Evolutionary conservation across 2,797 vertebrate species (phyloP).

Genomic region (Acanthopagrus latus): DNA sequence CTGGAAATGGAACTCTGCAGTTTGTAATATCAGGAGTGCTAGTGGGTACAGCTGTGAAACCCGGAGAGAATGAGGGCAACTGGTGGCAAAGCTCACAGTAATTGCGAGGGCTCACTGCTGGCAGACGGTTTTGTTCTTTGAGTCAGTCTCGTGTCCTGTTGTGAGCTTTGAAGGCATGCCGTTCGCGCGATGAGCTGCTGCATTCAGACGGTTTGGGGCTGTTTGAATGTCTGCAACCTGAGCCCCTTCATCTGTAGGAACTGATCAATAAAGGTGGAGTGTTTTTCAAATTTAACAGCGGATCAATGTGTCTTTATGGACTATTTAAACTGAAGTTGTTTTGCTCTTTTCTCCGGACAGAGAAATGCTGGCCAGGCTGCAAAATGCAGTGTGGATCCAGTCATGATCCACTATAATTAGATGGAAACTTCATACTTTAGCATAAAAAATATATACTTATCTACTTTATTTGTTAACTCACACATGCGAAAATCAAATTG

Average conservation of each 20-base stretch:
- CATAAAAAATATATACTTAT: neutral
- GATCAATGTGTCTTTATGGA: neutral
- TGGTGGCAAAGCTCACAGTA: constrained; percentile 54
- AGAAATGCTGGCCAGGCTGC: too few species aligned
- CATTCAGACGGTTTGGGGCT: constrained; percentile 13
- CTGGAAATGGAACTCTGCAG: constrained; percentile 68
- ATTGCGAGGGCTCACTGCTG: constrained; percentile 21
- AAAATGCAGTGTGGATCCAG: neutral
- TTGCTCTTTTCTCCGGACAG: too few species aligned
- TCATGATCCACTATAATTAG: too few species aligned
- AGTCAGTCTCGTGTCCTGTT: neutral
- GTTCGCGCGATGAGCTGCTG: constrained; percentile 3
- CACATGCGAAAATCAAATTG: neutral
- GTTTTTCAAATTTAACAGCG: neutral
- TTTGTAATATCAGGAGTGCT: constrained; percentile 51
- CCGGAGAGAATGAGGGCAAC: constrained; percentile 50
- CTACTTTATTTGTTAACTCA: neutral
- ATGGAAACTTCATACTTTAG: too few species aligned
- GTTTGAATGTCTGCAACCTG: constrained; percentile 5
- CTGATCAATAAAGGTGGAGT: constrained; percentile 1
- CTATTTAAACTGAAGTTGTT: too few species aligned
- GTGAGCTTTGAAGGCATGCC: constrained; percentile 3
- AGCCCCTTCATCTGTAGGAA: neutral
- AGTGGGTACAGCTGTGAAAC: constrained; percentile 50
- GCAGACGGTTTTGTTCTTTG: constrained; percentile 16